Evolutionary conservation across 2,113 vertebrate species (phyloP).

Genomic region (Peromyscus californicus): DNA sequence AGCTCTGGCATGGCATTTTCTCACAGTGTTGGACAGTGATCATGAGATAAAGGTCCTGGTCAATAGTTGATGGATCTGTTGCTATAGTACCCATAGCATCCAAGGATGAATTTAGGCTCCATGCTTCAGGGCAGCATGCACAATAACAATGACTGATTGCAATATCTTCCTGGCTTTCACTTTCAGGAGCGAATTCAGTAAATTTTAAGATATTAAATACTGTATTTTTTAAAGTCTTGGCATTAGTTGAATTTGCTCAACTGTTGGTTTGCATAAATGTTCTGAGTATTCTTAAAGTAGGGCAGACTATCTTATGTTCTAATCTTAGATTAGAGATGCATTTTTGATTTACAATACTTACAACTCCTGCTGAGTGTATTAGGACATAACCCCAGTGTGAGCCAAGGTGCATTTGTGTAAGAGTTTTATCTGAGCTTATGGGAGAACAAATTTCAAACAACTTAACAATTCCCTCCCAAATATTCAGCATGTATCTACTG

Average conservation of each 20-base stretch:
- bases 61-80: neutral
- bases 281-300: neutral
- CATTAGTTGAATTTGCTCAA: neutral
- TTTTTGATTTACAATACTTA: neutral
- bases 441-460: slow-evolving; percentile 9
- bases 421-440: neutral
- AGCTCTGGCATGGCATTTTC: neutral
- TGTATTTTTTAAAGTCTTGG: neutral
- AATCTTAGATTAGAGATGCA: neutral
- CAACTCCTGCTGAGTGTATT: neutral
- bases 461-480: neutral
- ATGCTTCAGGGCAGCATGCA: neutral
- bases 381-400: neutral
- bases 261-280: neutral
- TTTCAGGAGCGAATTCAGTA: neutral
- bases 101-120: neutral
- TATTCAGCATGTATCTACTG: neutral
- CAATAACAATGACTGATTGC: neutral
- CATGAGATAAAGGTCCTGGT: neutral
- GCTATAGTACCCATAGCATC: neutral
- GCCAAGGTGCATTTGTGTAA: neutral
- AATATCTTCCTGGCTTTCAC: neutral
- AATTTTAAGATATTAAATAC: neutral
- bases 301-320: neutral
- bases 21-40: neutral